Evolutionary conservation across 2,797 vertebrate species (phyloP).

Genomic region (Euthynnus affinis): DNA sequence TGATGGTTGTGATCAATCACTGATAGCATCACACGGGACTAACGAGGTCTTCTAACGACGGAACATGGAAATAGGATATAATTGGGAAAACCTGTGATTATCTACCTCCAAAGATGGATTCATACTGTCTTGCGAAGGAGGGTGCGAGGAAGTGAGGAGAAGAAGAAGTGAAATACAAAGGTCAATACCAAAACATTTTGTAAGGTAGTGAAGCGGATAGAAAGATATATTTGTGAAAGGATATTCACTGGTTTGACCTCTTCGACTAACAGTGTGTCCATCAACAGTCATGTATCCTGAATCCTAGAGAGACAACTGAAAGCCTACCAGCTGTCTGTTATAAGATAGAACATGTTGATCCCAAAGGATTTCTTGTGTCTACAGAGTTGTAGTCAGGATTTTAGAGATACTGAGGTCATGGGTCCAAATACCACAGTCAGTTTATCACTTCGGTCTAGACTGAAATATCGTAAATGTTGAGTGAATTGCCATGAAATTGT

Average conservation of each 20-base stretch:
- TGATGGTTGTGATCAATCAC: constrained; percentile 68
- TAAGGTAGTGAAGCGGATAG: background rate
- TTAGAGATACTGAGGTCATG: no score
- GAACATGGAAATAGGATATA: constrained; percentile 52
- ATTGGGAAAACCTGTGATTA: constrained; percentile 71
- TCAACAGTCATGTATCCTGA: constrained; percentile 1
- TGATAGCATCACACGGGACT: constrained; percentile 60
- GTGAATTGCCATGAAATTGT: background rate
- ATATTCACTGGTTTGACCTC: background rate
- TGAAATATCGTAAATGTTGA: background rate
- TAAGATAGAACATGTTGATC: background rate
- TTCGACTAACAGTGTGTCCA: background rate
- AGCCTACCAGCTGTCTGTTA: background rate
- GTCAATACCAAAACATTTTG: constrained; percentile 21
- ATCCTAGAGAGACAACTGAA: background rate
- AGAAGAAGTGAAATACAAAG: constrained; percentile 39
- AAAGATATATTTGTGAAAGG: constrained; percentile 5
- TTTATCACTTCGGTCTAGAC: no score
- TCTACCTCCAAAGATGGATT: constrained; percentile 57
- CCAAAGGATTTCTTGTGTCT: no score
- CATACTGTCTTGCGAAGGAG: constrained; percentile 6
- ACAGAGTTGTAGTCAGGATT: no score
- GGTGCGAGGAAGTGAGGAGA: background rate
- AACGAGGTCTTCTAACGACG: constrained; percentile 68
- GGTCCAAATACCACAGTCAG: no score